A percentile compares a stretch with the other conserved stretches of the same genome.
phyloP scores from a whole-genome alignment of 2,888 invertebrate genomes.

The Oxytorus armatus region DNA sequence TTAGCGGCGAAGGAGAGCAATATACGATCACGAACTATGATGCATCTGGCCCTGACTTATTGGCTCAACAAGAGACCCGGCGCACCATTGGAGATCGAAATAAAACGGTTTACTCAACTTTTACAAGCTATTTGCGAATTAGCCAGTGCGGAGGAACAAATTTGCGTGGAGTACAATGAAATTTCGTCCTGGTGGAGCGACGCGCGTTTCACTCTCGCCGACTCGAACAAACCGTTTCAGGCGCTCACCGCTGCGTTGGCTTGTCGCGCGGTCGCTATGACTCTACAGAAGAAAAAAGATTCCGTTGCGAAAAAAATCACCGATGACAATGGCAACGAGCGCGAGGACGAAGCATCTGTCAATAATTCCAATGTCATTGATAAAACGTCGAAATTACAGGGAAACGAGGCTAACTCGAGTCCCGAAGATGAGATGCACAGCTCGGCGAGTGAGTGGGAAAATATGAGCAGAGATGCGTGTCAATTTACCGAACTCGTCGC shows the following conservation, averaged over 20 bases:
- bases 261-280: slow-evolving; percentile 90
- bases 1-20: slow-evolving; percentile 84
- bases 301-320: slow-evolving; percentile 64
- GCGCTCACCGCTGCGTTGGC: slow-evolving; percentile 93
- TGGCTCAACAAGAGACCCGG: slow-evolving; percentile 87
- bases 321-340: slow-evolving; percentile 75
- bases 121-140: slow-evolving; percentile 88
- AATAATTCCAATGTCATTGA: slow-evolving; percentile 73
- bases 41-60: slow-evolving; percentile 89
- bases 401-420: slow-evolving; percentile 71
- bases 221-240: slow-evolving; percentile 90
- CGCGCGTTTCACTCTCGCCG: slow-evolving; percentile 89
- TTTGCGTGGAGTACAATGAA: slow-evolving; percentile 88
- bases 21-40: slow-evolving; percentile 88
- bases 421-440: slow-evolving; percentile 85
- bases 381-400: slow-evolving; percentile 78
- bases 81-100: slow-evolving; percentile 86
- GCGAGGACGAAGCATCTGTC: slow-evolving; percentile 61
- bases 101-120: slow-evolving; percentile 89
- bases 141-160: slow-evolving; percentile 85
- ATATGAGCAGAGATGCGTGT: slow-evolving; percentile 93
- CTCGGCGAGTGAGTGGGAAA: slow-evolving; percentile 89
- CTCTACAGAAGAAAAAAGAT: slow-evolving; percentile 84
- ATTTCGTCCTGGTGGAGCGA: slow-evolving; percentile 93
- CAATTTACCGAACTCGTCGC: slow-evolving; percentile 95